Evolutionary conservation across 2,113 vertebrate genomes (phyloP).

Genomic region (Promerops cafer): DNA sequence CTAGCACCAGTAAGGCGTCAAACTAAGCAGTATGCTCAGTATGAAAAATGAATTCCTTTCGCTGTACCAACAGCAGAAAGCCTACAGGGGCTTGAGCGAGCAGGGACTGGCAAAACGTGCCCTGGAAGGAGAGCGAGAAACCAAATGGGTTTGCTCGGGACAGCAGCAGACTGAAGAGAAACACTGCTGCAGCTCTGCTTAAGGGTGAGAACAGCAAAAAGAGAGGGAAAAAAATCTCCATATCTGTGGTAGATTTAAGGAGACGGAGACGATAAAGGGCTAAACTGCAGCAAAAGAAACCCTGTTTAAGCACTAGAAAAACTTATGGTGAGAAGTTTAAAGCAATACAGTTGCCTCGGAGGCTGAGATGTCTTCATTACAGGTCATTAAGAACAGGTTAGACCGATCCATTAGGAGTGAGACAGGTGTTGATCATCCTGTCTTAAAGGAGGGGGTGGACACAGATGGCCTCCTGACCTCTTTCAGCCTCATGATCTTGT

Average conservation of each 20-base stretch:
- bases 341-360: not conserved
- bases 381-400: conserved; percentile 41
- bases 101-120: rapidly evolving
- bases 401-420: not conserved
- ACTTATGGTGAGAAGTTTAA: not conserved
- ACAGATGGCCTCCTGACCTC: conserved; percentile 35
- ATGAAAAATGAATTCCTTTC: not conserved
- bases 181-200: not conserved
- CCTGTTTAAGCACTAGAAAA: not conserved
- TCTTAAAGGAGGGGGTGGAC: not conserved
- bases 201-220: not conserved
- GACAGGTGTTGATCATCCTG: not conserved
- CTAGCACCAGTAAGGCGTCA: not conserved
- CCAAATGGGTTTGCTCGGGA: not conserved
- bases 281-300: not conserved
- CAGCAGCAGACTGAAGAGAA: not conserved
- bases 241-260: not conserved
- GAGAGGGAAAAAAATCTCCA: rapidly evolving
- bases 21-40: not conserved
- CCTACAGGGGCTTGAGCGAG: not conserved
- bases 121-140: not conserved
- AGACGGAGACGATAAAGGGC: not conserved
- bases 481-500: not conserved
- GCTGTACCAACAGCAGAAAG: not conserved
- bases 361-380: not conserved